These are phyloP conservation scores for Rallus limicola DNA, from an alignment of 2,113 vertebrate genomes.

Conservation along the genomic window DNA sequence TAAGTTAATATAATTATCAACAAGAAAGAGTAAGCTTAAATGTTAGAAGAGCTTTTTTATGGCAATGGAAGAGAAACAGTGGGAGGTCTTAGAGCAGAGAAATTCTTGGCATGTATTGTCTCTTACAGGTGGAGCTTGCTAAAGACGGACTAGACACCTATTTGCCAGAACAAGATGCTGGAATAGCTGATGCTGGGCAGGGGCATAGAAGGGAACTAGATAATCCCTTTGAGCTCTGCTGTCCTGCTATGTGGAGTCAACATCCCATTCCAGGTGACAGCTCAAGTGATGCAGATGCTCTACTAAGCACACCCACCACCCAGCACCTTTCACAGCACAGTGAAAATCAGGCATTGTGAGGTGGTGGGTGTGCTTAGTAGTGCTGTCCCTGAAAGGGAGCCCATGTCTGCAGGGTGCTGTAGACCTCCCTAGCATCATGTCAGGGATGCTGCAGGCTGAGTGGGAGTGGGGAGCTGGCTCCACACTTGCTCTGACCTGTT, in stretches of 20 bases:
- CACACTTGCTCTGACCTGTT: background rate
- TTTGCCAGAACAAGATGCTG: background rate
- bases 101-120: background rate
- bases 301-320: background rate
- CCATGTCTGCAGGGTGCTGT: rapidly evolving
- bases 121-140: rapidly evolving
- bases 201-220: too few relatives aligned
- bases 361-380: too few relatives aligned
- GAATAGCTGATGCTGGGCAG: background rate
- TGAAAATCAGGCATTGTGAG: too few relatives aligned
- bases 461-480: rapidly evolving
- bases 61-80: background rate
- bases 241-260: background rate
- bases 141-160: background rate
- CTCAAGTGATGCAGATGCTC: background rate
- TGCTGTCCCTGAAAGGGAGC: background rate
- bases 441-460: rapidly evolving
- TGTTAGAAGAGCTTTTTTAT: background rate
- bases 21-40: background rate
- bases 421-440: rapidly evolving
- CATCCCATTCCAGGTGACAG: background rate
- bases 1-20: background rate
- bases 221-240: background rate
- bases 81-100: background rate
- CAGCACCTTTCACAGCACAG: background rate